Percentiles rank a stretch among this genome's conserved stretches.
Evolutionary conservation across 2,888 invertebrate species (phyloP).

Genomic region (Nycteola revayana): DNA sequence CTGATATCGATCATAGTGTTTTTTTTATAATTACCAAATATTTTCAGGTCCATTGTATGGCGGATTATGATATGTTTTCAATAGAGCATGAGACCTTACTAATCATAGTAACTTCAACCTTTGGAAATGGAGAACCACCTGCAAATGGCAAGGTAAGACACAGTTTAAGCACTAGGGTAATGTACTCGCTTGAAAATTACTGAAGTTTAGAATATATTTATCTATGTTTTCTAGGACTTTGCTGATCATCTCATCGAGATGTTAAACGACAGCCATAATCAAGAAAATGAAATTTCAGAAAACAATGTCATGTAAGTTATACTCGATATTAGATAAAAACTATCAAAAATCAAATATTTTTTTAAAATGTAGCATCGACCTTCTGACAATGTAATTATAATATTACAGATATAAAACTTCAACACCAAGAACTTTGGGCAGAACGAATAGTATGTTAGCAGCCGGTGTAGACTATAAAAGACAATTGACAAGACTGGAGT

Average conservation of each 20-base stretch:
- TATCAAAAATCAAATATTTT: no score
- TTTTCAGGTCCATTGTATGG: constrained; percentile 92
- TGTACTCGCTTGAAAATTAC: neutral
- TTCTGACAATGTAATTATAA: no score
- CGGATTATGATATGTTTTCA: constrained; percentile 95
- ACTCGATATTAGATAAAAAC: no score
- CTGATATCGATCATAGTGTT: no score
- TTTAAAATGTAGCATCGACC: no score
- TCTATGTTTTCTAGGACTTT: constrained; percentile 55
- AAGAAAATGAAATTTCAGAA: constrained; percentile 36
- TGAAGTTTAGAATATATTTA: no score
- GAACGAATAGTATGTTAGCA: constrained; percentile 87
- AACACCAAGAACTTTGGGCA: constrained; percentile 93
- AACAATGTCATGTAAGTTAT: no score
- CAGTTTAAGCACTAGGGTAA: neutral
- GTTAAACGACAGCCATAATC: constrained; percentile 57
- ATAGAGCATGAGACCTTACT: constrained; percentile 97
- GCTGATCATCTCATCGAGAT: constrained; percentile 66
- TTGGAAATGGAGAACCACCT: constrained; percentile 98
- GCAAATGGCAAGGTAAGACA: constrained; percentile 93
- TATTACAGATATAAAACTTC: constrained; percentile 83
- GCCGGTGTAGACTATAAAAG: constrained; percentile 77
- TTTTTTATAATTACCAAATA: neutral
- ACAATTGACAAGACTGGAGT: constrained; percentile 82
- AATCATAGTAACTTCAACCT: constrained; percentile 96